Conservation (phyloP, 2,113 vertebrate genomes). For the Pygoscelis adeliae region DNA sequence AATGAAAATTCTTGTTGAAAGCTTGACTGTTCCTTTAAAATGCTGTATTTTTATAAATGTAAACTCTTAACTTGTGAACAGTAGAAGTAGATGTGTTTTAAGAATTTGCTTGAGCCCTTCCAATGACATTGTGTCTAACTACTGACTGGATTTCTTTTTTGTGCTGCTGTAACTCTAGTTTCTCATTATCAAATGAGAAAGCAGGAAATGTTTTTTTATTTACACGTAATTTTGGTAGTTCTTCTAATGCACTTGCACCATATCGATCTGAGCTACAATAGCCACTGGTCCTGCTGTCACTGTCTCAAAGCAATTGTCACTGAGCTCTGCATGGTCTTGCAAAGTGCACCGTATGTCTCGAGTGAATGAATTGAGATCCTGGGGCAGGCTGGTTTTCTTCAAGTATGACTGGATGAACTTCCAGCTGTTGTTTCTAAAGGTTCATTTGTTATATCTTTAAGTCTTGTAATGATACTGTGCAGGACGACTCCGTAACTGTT, state of each 20-base stretch:
- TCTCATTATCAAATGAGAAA: not conserved
- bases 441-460: not conserved
- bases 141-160: not conserved
- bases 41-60: not conserved
- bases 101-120: not conserved
- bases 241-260: not conserved
- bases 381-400: not conserved
- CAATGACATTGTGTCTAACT: not conserved
- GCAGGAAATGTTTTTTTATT: not conserved
- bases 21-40: not conserved
- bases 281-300: not conserved
- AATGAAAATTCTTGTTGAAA: not conserved
- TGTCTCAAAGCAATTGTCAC: accelerated
- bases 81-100: not conserved
- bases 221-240: not conserved
- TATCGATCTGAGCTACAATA: not conserved
- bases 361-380: not conserved
- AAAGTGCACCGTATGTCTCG: accelerated
- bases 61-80: not conserved
- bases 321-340: not conserved
- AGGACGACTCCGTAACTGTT: not conserved
- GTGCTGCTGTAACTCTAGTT: not conserved
- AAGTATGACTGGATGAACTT: not conserved
- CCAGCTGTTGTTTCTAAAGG: not conserved
- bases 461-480: not conserved